These are phyloP conservation scores for Macrosteles quadrilineatus DNA, from an alignment of 1,140 invertebrate genomes.

Conservation along the genomic window DNA sequence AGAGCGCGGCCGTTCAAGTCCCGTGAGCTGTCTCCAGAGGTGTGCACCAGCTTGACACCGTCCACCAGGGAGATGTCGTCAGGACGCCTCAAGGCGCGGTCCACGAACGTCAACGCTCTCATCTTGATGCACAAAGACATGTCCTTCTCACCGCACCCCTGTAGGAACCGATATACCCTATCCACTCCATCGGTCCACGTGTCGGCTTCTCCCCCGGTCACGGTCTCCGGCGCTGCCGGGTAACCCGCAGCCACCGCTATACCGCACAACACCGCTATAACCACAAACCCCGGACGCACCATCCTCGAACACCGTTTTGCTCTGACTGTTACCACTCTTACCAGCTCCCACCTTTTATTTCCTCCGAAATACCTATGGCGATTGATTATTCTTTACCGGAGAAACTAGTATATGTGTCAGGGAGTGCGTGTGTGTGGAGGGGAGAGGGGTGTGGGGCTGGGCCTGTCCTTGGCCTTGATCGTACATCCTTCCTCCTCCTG, in stretches of 20 bases:
- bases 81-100: constrained; percentile 56
- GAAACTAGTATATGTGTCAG: constrained; percentile 32
- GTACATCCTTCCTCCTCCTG: constrained; percentile 10
- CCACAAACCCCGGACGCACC: constrained; percentile 17
- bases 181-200: constrained; percentile 52
- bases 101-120: constrained; percentile 65
- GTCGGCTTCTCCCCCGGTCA: constrained; percentile 33
- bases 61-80: constrained; percentile 61
- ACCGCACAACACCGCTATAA: constrained; percentile 13
- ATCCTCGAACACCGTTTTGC: neutral
- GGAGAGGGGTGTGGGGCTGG: neutral
- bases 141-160: constrained; percentile 67
- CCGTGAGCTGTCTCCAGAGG: constrained; percentile 50
- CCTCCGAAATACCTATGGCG: constrained; percentile 27
- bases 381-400: constrained; percentile 32
- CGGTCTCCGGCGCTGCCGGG: constrained; percentile 28
- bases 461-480: constrained; percentile 11
- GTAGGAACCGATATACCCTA: constrained; percentile 63
- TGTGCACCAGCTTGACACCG: constrained; percentile 68
- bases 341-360: constrained; percentile 26
- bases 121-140: constrained; percentile 71
- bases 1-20: constrained; percentile 52
- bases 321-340: neutral
- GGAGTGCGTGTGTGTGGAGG: neutral
- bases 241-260: constrained; percentile 32